Evolutionary conservation across 2,797 vertebrate genomes (phyloP).

Genomic region (Amblyopsis hoosieri): DNA sequence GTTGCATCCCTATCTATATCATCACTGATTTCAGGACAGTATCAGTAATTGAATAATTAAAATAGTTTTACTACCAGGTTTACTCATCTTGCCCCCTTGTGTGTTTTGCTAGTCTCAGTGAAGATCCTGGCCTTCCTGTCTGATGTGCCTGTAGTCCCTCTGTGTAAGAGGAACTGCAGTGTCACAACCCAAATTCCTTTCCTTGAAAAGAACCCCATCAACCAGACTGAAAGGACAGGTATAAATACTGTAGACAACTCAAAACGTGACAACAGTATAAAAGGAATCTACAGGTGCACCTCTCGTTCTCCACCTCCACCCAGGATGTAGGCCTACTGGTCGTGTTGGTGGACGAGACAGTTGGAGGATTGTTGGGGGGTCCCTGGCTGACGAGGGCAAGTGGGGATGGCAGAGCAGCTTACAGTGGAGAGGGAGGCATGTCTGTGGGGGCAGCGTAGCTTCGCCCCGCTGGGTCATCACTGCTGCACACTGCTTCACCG

Average conservation of each 20-base stretch:
- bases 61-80: neutral
- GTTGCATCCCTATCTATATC: too few relatives aligned
- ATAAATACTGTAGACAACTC: neutral
- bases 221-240: constrained; percentile 43
- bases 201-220: constrained; percentile 51
- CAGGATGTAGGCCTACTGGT: constrained; percentile 48
- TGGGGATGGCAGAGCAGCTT: constrained; percentile 81
- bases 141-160: constrained; percentile 23
- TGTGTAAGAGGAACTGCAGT: constrained; percentile 67
- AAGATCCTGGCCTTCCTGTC: constrained; percentile 65
- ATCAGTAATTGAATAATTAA: too few relatives aligned
- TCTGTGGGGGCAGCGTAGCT: constrained; percentile 77
- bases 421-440: constrained; percentile 75
- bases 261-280: neutral
- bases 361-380: constrained; percentile 74
- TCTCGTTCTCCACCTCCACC: neutral
- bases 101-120: constrained; percentile 50
- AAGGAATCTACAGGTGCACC: neutral
- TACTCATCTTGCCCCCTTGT: neutral
- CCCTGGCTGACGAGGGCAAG: constrained; percentile 41
- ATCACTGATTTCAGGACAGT: too few relatives aligned
- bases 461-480: constrained; percentile 77
- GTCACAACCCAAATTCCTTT: constrained; percentile 28
- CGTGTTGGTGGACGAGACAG: constrained; percentile 4
- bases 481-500: constrained; percentile 81